Evolutionary conservation across 1,140 invertebrate genomes (phyloP), one percentile per base, ranked within the genome.

Genomic region (Heliconius himera): DNA sequence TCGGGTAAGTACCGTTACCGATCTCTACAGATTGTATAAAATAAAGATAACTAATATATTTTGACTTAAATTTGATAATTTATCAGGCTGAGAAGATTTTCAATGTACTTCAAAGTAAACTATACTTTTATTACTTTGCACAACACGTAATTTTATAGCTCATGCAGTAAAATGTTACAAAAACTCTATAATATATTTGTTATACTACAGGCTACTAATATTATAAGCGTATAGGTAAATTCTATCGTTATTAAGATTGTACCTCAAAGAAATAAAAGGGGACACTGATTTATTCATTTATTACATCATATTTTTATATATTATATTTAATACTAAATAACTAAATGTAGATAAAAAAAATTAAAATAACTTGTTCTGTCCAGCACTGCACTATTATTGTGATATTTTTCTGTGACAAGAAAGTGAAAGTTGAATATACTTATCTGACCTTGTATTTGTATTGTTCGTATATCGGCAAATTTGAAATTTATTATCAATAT

Each of bases 1-100:
- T 98, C 98, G 94, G 98, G 99, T 99, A 94, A 96, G 96, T 94
- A 77, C 26, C 60, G 60, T 22, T 66, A 54, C 8, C 51, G 51
- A 56, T 22, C 20, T n/a, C 20, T 22, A 56, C n/a, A 1, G 8
- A 22, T 11, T 56, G 8, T 22, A 54, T 54, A 54, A 20, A 54
- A 54, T 20, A n/a, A 54, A 54, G 1, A 54, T 46, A 36, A 33
- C 3, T 33, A 33, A 6, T 36, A 36, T 0, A 36, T 36, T 36
- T 36, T 36, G 5, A 36, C 33, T 36, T 36, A 6, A 36, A 6
- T 36, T 36, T 36, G 5, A 1, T 46, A 46, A 46, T 46, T 46
- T 46, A 2, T 46, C 1, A 46, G 11, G 1, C 2, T 13, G 11
- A 46, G 2, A 9, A 46, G 3, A 13, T 46, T 13, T 46, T 51